phyloP scores from a whole-genome alignment of 2,888 invertebrate genomes.

The Orchesella flavescens region DNA sequence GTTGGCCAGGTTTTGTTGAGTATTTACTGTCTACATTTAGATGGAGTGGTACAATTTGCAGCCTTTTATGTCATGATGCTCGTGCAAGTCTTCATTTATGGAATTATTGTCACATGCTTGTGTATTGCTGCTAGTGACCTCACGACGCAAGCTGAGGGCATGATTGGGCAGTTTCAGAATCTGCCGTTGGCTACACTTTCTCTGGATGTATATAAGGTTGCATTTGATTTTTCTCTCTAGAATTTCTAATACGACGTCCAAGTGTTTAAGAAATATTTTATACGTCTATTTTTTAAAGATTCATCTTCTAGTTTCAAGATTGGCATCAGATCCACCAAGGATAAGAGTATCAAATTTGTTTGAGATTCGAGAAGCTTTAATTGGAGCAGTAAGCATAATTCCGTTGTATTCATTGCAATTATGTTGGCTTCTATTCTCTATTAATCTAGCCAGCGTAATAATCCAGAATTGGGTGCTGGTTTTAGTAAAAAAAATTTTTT shows the following conservation, averaged over 20 bases:
- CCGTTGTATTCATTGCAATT: not conserved
- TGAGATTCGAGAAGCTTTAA: conserved; percentile 12
- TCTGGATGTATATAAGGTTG: not conserved
- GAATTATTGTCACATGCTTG: not conserved
- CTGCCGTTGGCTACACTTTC: not conserved
- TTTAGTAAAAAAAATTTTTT: too few species aligned
- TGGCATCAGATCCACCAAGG: conserved; percentile 18
- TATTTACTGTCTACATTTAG: conserved; percentile 37
- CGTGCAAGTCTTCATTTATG: conserved; percentile 22
- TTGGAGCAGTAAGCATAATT: conserved; percentile 16
- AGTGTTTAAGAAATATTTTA: too few species aligned
- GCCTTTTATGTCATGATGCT: conserved; percentile 34
- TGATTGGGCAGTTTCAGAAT: conserved; percentile 6
- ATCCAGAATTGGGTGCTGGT: too few species aligned
- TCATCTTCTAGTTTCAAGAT: conserved; percentile 28
- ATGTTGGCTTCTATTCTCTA: too few species aligned
- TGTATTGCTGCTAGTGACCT: conserved; percentile 30
- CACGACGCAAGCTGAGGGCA: not conserved
- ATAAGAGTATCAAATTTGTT: conserved; percentile 25
- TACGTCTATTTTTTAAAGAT: too few species aligned
- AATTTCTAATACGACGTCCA: too few species aligned
- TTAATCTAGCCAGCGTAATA: too few species aligned
- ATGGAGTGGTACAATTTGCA: not conserved
- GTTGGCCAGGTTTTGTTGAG: conserved; percentile 44
- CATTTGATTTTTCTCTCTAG: too few species aligned